Percentiles rank a stretch among this genome's conserved stretches.
phyloP scores from a whole-genome alignment of 2,113 vertebrate genomes.

The Acanthisitta chloris region DNA sequence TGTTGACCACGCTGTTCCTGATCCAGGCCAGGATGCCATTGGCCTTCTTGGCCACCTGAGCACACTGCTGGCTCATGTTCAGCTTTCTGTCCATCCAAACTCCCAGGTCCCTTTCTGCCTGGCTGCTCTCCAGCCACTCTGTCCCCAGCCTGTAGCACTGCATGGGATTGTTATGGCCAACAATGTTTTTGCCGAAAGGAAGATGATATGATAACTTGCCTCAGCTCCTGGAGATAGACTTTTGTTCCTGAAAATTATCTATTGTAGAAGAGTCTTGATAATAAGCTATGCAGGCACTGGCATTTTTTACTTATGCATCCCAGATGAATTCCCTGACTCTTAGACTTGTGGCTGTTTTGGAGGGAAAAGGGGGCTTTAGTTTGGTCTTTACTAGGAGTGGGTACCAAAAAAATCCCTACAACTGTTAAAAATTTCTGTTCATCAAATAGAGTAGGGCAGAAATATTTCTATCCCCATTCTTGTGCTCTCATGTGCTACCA shows the following conservation, averaged over 20 bases:
- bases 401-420: background rate
- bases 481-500: background rate
- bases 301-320: background rate
- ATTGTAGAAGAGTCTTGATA: background rate
- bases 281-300: background rate
- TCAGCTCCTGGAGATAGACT: background rate
- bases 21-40: too few relatives aligned
- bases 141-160: too few relatives aligned
- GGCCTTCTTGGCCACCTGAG: too few relatives aligned
- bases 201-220: background rate
- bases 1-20: too few relatives aligned
- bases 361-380: rapidly evolving
- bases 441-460: background rate
- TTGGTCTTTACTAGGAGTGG: rapidly evolving
- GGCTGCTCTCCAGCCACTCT: too few relatives aligned
- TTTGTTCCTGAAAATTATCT: background rate
- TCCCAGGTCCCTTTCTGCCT: too few relatives aligned
- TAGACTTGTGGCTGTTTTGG: background rate
- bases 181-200: background rate
- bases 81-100: too few relatives aligned
- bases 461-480: background rate
- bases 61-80: too few relatives aligned
- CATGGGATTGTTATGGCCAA: too few relatives aligned
- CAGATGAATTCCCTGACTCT: background rate
- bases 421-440: background rate